Percentiles rank a stretch among this genome's conserved stretches.
Conservation (phyloP, 1,140 invertebrate species). For the Pogonomyrmex barbatus region DNA sequence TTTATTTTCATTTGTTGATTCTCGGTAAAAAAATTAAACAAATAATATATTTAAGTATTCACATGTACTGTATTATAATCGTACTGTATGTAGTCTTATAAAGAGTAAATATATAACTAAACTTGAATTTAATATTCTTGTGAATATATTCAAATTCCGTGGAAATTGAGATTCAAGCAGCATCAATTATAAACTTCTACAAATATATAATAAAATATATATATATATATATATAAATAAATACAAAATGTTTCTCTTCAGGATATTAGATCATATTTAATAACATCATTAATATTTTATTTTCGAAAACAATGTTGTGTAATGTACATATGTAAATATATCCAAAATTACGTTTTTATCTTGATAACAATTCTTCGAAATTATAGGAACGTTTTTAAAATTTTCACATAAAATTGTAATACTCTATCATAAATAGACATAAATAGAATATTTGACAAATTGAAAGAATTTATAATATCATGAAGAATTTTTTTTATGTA, state of each 20-base stretch:
- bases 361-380: constrained; percentile 15
- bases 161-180: neutral
- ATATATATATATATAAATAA: constrained; percentile 19
- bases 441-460: neutral
- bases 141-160: neutral
- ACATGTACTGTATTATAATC: neutral
- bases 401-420: neutral
- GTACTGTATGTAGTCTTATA: neutral
- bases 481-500: neutral
- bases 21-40: neutral
- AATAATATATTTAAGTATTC: neutral
- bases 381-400: neutral
- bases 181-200: neutral
- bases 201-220: neutral
- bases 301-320: constrained; percentile 9
- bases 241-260: neutral
- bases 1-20: neutral
- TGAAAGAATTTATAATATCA: neutral
- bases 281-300: constrained; percentile 14
- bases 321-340: neutral
- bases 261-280: neutral
- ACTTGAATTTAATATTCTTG: neutral
- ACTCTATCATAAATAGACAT: neutral
- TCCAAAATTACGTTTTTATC: neutral
- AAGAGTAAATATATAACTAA: neutral